A percentile compares a stretch with the other conserved stretches of the same genome.
These are phyloP conservation scores for Phocides pigmalion DNA, from an alignment of 1,140 invertebrate species.

Conservation along the genomic window DNA sequence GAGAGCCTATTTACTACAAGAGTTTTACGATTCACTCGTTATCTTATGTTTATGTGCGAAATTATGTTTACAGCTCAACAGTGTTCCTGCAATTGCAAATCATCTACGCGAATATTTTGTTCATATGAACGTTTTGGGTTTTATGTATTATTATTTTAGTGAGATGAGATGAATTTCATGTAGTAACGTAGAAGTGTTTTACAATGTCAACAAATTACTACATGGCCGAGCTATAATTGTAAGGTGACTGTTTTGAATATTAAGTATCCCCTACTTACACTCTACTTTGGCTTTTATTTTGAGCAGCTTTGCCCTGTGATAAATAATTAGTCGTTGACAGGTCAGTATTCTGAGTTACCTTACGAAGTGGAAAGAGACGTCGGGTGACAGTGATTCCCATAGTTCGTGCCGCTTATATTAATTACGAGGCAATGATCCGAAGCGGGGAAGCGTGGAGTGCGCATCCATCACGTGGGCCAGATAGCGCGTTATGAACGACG, in stretches of 20 bases:
- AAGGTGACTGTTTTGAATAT: too few species aligned
- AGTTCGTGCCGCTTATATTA: constrained; percentile 64
- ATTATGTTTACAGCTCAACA: constrained; percentile 59
- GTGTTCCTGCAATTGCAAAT: constrained; percentile 21
- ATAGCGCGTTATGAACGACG: constrained; percentile 78
- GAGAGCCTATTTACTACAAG: constrained; percentile 67
- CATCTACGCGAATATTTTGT: background rate
- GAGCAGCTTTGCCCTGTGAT: background rate
- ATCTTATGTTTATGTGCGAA: constrained; percentile 54
- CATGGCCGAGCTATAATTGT: too few species aligned
- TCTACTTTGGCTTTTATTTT: too few species aligned
- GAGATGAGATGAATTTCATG: too few species aligned
- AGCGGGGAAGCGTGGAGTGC: constrained; percentile 50
- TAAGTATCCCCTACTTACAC: too few species aligned
- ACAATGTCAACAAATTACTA: too few species aligned
- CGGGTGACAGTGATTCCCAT: constrained; percentile 73
- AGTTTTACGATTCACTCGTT: constrained; percentile 77
- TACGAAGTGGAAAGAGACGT: constrained; percentile 64
- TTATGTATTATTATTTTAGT: too few species aligned
- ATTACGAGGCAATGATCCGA: constrained; percentile 75
- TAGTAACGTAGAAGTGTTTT: too few species aligned
- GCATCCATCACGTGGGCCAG: constrained; percentile 75
- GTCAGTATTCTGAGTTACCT: constrained; percentile 59
- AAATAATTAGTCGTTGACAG: constrained; percentile 52
- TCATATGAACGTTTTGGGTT: background rate